phyloP scores from a whole-genome alignment of 2,888 invertebrate species.

The Galeruca laticollis region DNA sequence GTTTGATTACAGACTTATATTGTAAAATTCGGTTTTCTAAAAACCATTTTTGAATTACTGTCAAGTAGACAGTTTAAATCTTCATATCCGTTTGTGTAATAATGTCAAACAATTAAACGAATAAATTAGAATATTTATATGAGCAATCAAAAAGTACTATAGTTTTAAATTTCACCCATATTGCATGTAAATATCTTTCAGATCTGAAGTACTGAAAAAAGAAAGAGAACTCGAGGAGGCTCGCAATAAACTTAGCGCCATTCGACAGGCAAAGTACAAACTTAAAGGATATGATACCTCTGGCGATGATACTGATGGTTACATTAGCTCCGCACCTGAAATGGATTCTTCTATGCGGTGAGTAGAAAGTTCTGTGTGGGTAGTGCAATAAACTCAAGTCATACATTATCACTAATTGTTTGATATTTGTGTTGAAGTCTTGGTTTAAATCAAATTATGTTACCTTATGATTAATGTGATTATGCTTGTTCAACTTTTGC shows the following conservation, averaged over 20 bases:
- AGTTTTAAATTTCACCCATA: too few species aligned
- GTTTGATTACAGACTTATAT: too few species aligned
- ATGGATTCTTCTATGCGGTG: conserved; percentile 64
- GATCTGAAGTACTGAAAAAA: conserved; percentile 91
- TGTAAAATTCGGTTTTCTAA: too few species aligned
- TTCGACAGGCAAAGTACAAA: conserved; percentile 93
- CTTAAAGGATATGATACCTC: conserved; percentile 76
- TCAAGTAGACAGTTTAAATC: too few species aligned
- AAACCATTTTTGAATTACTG: too few species aligned
- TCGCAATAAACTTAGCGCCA: conserved; percentile 87
- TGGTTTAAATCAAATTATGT: background rate
- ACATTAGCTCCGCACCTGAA: conserved; percentile 65
- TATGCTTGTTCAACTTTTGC: too few species aligned
- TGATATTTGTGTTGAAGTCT: background rate
- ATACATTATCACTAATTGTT: background rate
- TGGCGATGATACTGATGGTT: conserved; percentile 76
- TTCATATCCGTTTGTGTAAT: too few species aligned
- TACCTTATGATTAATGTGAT: background rate
- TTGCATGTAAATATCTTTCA: conserved; percentile 49
- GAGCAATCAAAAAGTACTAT: too few species aligned
- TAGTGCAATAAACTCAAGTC: conserved; percentile 48
- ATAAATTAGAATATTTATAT: too few species aligned
- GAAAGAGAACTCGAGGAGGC: conserved; percentile 96
- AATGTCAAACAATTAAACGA: too few species aligned
- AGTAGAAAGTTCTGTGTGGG: conserved; percentile 63